Base-by-base conservation (phyloP, 2,888 invertebrate species). In the Protonemura montana region DNA sequence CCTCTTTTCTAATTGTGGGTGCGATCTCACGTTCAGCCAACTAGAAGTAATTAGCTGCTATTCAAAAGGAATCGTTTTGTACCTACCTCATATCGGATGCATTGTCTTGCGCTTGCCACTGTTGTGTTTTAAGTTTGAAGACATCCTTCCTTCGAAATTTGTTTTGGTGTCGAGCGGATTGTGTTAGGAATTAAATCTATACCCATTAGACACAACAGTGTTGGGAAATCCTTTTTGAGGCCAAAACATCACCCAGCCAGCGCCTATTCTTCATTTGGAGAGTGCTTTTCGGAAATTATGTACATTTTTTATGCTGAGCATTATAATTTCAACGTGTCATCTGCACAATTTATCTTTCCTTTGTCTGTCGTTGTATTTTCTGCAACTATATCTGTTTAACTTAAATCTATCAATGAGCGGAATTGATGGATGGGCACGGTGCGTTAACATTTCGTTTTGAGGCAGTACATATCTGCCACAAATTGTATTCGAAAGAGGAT, bases 41-140 rank as follows among this genome's bases (percentile, higher is more conserved):
- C 27, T 26, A 84, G 84, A 84, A 84, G 59, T 59, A 84, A 84
- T 84, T 84, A 84, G 59, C 26, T 84, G 59, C 84, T 84, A 84
- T 84, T 84, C 76, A 84, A 84, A 84, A 84, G 76, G 84, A 84
- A 84, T 28, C 84, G 59, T 84, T 84, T 81, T 84, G 84, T 84
- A 84, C 84, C 84, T 84, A n/a, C n/a, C 84, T 76, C 76, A 42
- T 84, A 42, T 59, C 76, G 84, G 26, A 84, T 10, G 76, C 84
- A 84, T 76, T 84, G 84, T 83, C n/a, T 41, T 25, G 42, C 41
- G 41, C n/a, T 41, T 25, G 42, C 41, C 30, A 41, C 41, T 35
- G 82, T 83, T 83, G 41, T 83, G 82, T 83, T 83, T 83, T n/a
- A 83, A 83, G 41, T 83, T 83, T 83, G 82, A 83, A 83, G 41